These are phyloP conservation scores for Diachrysia chrysitis DNA, from an alignment of 2,888 invertebrate genomes.

Conservation along the genomic window DNA sequence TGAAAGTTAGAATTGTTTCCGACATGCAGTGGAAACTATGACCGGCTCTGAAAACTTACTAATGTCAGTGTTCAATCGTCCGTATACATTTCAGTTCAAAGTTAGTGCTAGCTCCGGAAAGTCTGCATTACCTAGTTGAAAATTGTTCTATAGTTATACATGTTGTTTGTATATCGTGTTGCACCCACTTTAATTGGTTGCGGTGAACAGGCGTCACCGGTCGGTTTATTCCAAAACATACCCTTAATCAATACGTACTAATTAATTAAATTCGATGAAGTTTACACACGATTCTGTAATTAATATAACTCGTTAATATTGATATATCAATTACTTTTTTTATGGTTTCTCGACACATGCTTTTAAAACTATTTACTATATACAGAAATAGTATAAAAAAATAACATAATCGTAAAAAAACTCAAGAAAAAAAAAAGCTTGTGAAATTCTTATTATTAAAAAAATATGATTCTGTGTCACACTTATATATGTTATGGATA, in stretches of 20 bases:
- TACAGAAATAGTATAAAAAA: no score
- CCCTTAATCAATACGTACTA: slow-evolving; percentile 25
- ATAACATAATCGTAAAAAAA: no score
- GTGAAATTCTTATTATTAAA: no score
- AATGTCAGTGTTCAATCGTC: slow-evolving; percentile 35
- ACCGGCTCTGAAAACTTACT: slow-evolving; percentile 35
- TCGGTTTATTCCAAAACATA: slow-evolving; percentile 33
- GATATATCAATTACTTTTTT: slow-evolving; percentile 28
- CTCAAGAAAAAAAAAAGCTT: no score
- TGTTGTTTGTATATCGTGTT: slow-evolving; percentile 12
- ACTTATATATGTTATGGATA: no score
- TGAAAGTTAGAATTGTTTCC: slow-evolving; percentile 31
- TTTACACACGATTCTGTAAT: slow-evolving; percentile 30
- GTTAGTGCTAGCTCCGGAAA: slow-evolving; percentile 15
- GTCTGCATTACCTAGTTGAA: slow-evolving; percentile 20
- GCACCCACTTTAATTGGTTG: slow-evolving; percentile 32
- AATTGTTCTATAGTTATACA: slow-evolving; percentile 16
- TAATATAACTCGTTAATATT: slow-evolving; percentile 34
- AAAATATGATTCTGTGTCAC: no score
- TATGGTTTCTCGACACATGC: neutral
- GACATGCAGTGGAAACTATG: slow-evolving; percentile 38
- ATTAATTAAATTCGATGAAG: slow-evolving; percentile 40
- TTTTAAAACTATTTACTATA: slow-evolving; percentile 6
- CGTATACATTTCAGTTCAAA: slow-evolving; percentile 26
- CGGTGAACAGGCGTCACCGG: slow-evolving; percentile 23